Conservation (phyloP, 2,113 vertebrate species). For the Pelecanoides urinatrix region DNA sequence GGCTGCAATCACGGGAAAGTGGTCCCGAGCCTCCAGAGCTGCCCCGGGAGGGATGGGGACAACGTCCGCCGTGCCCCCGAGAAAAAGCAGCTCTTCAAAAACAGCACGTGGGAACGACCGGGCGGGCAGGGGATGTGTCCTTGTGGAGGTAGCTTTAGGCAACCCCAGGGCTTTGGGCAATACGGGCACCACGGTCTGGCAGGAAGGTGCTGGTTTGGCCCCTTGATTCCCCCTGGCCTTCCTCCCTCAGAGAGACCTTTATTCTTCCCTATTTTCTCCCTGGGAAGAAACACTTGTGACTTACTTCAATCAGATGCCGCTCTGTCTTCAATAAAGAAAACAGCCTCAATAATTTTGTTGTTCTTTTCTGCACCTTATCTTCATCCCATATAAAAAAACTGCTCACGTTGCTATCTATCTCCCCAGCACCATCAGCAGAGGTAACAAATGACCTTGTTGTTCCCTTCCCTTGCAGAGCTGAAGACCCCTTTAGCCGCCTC, state of each 20-base stretch:
- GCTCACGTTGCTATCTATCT: background rate
- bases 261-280: background rate
- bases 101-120: fast-evolving
- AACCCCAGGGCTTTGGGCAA: background rate
- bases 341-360: background rate
- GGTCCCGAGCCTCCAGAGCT: background rate
- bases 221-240: background rate
- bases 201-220: background rate
- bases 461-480: background rate
- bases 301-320: background rate
- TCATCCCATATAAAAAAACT: background rate
- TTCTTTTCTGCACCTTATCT: background rate
- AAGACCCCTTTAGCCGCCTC: background rate
- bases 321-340: background rate
- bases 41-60: background rate
- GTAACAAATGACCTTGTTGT: background rate
- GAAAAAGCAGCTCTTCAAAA: background rate
- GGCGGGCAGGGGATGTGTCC: fast-evolving
- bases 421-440: background rate
- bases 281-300: background rate
- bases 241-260: background rate
- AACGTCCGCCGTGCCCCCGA: fast-evolving
- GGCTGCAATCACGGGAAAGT: background rate
- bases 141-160: background rate
- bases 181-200: background rate